Percentiles rank a stretch among this genome's conserved stretches.
Conservation (phyloP, 2,113 vertebrate species). For the Dasyurus viverrinus region DNA sequence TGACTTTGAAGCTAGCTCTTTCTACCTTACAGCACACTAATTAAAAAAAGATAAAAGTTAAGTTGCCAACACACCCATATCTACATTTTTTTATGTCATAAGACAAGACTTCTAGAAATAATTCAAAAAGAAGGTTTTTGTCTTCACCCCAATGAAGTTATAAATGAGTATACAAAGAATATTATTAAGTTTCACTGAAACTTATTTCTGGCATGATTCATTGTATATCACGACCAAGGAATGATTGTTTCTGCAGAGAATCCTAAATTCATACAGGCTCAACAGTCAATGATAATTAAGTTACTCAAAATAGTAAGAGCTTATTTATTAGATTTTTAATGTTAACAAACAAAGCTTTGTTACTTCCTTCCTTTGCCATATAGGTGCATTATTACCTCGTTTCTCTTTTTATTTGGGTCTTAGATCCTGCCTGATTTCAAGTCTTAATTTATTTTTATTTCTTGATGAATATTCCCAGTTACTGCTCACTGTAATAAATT, state of each 20-base stretch:
- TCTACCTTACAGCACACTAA: background rate
- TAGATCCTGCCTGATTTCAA: background rate
- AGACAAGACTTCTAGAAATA: conserved; percentile 32
- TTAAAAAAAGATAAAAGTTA: conserved; percentile 21
- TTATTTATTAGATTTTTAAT: background rate
- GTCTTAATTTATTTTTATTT: background rate
- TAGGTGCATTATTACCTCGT: background rate
- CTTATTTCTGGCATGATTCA: conserved; percentile 29
- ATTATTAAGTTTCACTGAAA: background rate
- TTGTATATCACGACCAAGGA: background rate
- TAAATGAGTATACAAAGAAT: conserved; percentile 18
- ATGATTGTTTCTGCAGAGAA: background rate
- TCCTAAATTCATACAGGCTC: background rate
- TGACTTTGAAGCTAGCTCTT: background rate
- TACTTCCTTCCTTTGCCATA: background rate
- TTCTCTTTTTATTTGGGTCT: background rate
- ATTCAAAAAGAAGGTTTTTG: conserved; percentile 18
- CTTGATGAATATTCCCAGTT: background rate
- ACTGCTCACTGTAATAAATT: background rate
- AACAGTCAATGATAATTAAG: conserved; percentile 9
- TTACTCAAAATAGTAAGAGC: background rate
- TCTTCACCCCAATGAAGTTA: conserved; percentile 46
- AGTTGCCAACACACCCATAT: conserved; percentile 31
- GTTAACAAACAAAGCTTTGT: background rate
- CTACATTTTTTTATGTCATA: conserved; percentile 19